A percentile compares a stretch with the other conserved stretches of the same genome.
Conservation (phyloP, 2,797 vertebrate species). For the Pterois miles region DNA sequence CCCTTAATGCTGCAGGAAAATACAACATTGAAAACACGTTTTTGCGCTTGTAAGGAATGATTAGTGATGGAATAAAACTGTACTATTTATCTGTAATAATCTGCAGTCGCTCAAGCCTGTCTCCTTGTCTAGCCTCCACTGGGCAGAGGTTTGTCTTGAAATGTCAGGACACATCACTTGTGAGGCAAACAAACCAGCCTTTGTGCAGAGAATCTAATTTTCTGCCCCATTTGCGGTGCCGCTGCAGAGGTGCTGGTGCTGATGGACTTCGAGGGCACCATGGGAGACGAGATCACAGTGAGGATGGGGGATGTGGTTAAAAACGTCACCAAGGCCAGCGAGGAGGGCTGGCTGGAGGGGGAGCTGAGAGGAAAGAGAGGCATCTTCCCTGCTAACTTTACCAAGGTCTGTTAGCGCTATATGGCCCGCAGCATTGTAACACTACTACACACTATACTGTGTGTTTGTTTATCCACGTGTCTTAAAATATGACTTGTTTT, state of each 20-base stretch:
- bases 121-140: slow-evolving; percentile 4
- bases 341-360: slow-evolving; percentile 89
- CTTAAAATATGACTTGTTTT: background rate
- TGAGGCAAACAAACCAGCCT: slow-evolving; percentile 17
- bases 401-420: slow-evolving; percentile 79
- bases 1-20: background rate
- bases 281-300: slow-evolving; percentile 84
- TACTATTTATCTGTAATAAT: background rate
- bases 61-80: background rate
- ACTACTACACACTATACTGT: background rate
- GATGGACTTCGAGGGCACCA: slow-evolving; percentile 83
- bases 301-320: slow-evolving; percentile 85
- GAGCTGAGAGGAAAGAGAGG: slow-evolving; percentile 84
- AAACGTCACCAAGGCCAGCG: slow-evolving; percentile 77
- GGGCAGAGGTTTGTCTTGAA: slow-evolving; percentile 12
- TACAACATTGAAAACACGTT: background rate
- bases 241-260: slow-evolving; percentile 87
- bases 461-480: background rate
- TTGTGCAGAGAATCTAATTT: slow-evolving; percentile 53
- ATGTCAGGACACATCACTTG: slow-evolving; percentile 53
- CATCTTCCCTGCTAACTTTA: slow-evolving; percentile 86
- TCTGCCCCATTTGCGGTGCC: slow-evolving; percentile 59
- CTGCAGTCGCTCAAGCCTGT: background rate
- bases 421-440: background rate
- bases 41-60: background rate